Percentiles rank a stretch among this genome's conserved stretches.
These are phyloP conservation scores for Caenorhabditis zanzibari DNA, from an alignment of 2,888 invertebrate species.

Conservation along the genomic window DNA sequence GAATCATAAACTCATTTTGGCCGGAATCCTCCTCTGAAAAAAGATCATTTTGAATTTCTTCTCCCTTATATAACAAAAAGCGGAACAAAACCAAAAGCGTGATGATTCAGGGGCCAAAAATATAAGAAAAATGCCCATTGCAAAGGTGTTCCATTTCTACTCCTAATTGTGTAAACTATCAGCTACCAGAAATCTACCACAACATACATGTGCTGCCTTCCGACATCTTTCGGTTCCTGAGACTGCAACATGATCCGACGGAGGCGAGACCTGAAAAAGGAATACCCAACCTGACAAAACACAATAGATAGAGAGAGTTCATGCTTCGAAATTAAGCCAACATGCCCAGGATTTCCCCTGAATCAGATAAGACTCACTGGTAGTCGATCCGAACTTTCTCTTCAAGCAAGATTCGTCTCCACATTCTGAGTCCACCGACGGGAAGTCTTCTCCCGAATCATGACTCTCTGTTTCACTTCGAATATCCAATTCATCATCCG, in stretches of 20 bases:
- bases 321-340: constrained; percentile 23
- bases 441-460: constrained; percentile 63
- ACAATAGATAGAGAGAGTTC: constrained; percentile 18
- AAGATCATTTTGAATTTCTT: background rate
- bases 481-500: constrained; percentile 40
- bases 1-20: no score
- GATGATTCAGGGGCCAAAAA: constrained; percentile 18
- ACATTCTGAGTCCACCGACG: constrained; percentile 58
- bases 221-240: constrained; percentile 64
- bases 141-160: no score
- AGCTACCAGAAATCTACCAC: constrained; percentile 36
- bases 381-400: constrained; percentile 61
- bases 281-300: constrained; percentile 48
- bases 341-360: constrained; percentile 12
- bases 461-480: constrained; percentile 49
- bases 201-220: constrained; percentile 70
- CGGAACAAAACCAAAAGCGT: constrained; percentile 22
- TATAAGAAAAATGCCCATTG: background rate
- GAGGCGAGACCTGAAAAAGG: constrained; percentile 72
- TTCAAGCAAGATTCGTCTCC: constrained; percentile 57
- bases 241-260: constrained; percentile 68
- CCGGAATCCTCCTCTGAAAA: no score
- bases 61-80: constrained; percentile 6
- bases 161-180: no score
- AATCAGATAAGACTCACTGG: constrained; percentile 36